Conservation (phyloP, 53 echinoderm and acorn worm species). For the Luidia sarsii region DNA sequence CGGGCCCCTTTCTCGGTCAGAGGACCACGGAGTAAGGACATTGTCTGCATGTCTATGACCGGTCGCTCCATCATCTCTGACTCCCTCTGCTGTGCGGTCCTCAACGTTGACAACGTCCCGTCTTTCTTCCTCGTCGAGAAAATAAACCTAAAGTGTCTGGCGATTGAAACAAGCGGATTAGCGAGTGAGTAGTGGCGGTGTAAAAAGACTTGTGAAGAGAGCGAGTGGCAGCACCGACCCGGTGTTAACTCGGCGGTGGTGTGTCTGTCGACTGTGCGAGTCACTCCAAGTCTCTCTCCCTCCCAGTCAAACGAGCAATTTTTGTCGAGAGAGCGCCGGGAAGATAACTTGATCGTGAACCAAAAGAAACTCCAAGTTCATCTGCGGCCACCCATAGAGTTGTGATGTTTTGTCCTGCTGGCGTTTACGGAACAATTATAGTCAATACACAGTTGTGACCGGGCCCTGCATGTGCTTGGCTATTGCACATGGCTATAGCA, state of each 20-base stretch:
- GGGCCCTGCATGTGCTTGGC: too few species aligned
- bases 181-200: not conserved
- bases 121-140: too few species aligned
- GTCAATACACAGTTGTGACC: slow-evolving; percentile 56
- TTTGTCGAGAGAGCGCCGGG: slow-evolving; percentile 26
- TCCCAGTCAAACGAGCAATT: not conserved
- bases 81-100: too few species aligned
- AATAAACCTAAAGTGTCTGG: too few species aligned
- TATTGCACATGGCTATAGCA: too few species aligned
- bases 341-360: slow-evolving; percentile 29
- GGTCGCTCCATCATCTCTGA: slow-evolving; percentile 64
- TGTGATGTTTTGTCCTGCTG: slow-evolving; percentile 35
- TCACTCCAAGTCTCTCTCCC: slow-evolving; percentile 1
- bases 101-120: too few species aligned
- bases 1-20: slow-evolving; percentile 97
- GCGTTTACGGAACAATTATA: slow-evolving; percentile 54
- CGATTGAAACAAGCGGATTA: too few species aligned
- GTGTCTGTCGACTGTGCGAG: too few species aligned
- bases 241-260: not conserved
- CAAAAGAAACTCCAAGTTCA: slow-evolving; percentile 40
- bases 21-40: slow-evolving; percentile 90
- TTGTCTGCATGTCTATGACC: slow-evolving; percentile 83
- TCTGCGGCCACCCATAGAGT: slow-evolving; percentile 58
- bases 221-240: too few species aligned
- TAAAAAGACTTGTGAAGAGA: too few species aligned